Evolutionary conservation across 2,797 vertebrate genomes (phyloP), one percentile per base, ranked within the genome.

Genomic region (Muraenolepis orangiensis): DNA sequence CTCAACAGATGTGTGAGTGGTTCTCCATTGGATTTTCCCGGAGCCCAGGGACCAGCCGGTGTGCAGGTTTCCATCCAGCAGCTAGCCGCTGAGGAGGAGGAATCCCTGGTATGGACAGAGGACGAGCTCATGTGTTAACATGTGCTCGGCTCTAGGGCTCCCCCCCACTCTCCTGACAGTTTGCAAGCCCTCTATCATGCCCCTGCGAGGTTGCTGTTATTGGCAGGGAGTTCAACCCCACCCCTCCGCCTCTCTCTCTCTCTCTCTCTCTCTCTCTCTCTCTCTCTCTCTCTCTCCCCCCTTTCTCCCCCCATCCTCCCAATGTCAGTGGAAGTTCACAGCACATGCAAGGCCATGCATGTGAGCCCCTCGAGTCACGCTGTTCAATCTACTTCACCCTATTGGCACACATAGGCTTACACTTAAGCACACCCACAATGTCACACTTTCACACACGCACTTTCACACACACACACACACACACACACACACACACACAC

Each of bases 41-140:
- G 89, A 88, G 86, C 78, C 77, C 85, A 83, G 74, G 90, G 89
- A 51, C 72, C 61, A 57, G n/a, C 74, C 18, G 90, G 90, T 85
- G 87, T 72, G 84, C 78, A 61, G 89, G 82, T 81, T 57, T 28
- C 75, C 70, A 40, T 78, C 51, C 74, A 74, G 73, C 34, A 85
- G 81, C 82, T 32, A 64, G 84, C 80, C 75, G 72, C 80, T 74
- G 72, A 30, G 70, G 71, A 30, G 70, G 71, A 87, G 72, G 81
- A 84, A 86, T 86, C 81, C 73, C 70, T 82, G 84, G 77, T 80
- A 77, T 86, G 82, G 82, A 84, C 73, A 57, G 73, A 76, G 51
- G 73, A 84, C 12, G 72, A 73, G 71, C 74, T 80, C 71, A 20
- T 83, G 82, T 81, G 79, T 82, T 80, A 76, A 79, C 81, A 88